Evolutionary conservation across 1,140 invertebrate genomes (phyloP), one percentile per base, ranked within the genome.

Genomic region (Leptopilina boulardi): DNA sequence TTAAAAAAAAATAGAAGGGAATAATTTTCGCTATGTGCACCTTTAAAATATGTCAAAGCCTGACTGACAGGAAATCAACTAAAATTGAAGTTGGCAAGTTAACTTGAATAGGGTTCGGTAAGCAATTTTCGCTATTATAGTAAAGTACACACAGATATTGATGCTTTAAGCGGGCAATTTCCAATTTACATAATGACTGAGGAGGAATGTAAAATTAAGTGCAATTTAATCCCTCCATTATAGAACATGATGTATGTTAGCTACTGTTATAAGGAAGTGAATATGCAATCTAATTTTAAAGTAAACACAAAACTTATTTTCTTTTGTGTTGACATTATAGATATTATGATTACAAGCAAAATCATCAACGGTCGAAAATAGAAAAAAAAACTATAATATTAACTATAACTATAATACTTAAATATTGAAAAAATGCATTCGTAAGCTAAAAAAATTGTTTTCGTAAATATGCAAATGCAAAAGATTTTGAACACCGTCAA

Each of bases 91-190:
- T 66, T 34, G 26, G 23, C 59, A 30, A 34, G 59, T 66, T 30
- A 15, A 66, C 23, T 66, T 66, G 59, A 66, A 30, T 30, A 66
- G 26, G 59, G 59, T n/a, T 66, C 59, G 21, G 13, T 66, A 66
- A 30, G 59, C 23, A 66, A 66, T 66, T 66, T 66, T 66, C 59
- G 59, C 59, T 66, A 66, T 66, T 66, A 66, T 66, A 15, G 59
- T 66, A 66, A 66, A 66, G 26, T 66, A 66, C 15, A 66, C 15
- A 66, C 59, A 66, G 23, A 66, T 66, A 66, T 66, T 66, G 59
- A 66, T 30, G 59, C 59, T 30, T 66, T 66, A 66, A 66, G 59
- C 26, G 26, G 59, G 59, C 26, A 66, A 66, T 66, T 66, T 66
- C 59, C 23, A 66, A 34, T 66, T 66, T 66, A 30, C 23, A 66